These are phyloP conservation scores for Apostichopus japonicus DNA, from an alignment of 35 echinoderm and acorn worm genomes.

Conservation along the genomic window DNA sequence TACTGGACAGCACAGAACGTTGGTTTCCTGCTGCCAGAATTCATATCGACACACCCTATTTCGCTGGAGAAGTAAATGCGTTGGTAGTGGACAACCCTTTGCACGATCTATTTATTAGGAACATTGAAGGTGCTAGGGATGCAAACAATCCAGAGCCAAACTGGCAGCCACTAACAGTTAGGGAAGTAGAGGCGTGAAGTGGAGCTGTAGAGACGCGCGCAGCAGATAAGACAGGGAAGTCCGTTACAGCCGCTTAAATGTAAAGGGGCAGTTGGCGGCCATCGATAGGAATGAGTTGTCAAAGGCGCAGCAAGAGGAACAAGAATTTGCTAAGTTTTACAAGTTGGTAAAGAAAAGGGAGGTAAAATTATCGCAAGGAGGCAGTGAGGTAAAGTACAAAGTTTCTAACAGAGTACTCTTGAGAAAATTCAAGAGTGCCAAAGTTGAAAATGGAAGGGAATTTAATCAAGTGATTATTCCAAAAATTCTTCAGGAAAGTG, in stretches of 20 bases:
- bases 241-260: constrained; percentile 5
- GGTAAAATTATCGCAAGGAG: background rate
- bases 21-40: background rate
- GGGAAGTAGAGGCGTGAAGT: background rate
- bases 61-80: background rate
- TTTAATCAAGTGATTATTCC: constrained; percentile 64
- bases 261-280: background rate
- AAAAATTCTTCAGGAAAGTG: constrained; percentile 30
- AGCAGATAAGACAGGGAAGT: background rate
- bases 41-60: background rate
- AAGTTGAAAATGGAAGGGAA: constrained; percentile 21
- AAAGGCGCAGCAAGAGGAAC: constrained; percentile 32
- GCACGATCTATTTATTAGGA: background rate
- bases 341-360: constrained; percentile 1
- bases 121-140: background rate
- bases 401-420: constrained; percentile 24
- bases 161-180: background rate
- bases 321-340: constrained; percentile 6
- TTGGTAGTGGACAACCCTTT: background rate
- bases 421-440: constrained; percentile 31
- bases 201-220: constrained; percentile 25
- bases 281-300: background rate
- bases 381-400: background rate
- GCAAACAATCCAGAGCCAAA: constrained; percentile 5
- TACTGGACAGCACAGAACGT: constrained; percentile 4